Conservation (phyloP, 1,140 invertebrate genomes). For the Trichonephila clavipes region DNA sequence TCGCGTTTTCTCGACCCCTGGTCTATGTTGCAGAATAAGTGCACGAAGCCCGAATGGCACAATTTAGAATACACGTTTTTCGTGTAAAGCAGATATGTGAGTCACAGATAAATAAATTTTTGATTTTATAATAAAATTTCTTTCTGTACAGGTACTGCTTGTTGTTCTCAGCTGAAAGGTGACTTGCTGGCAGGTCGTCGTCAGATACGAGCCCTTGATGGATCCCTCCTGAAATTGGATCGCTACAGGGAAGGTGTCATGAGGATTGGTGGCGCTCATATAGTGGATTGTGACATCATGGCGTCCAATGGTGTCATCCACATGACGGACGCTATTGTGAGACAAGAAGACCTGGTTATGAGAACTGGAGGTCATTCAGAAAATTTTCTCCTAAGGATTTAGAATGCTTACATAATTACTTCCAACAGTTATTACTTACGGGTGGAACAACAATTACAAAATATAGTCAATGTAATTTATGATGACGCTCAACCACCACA, state of each 20-base stretch:
- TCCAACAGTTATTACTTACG: background rate
- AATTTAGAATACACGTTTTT: too few relatives aligned
- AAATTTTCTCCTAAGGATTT: background rate
- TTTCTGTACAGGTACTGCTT: background rate
- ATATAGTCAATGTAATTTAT: background rate
- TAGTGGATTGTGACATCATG: conserved; percentile 82
- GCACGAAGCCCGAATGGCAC: too few relatives aligned
- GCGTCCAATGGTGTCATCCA: conserved; percentile 84
- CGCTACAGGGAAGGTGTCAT: background rate
- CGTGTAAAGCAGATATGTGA: too few relatives aligned
- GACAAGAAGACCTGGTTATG: background rate
- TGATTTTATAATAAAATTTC: background rate
- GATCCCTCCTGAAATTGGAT: conserved; percentile 20
- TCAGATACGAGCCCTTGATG: conserved; percentile 29
- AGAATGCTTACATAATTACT: background rate
- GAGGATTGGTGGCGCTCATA: conserved; percentile 33
- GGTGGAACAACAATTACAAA: background rate
- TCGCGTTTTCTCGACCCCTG: too few relatives aligned
- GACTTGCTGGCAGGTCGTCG: conserved; percentile 26
- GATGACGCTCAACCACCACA: background rate
- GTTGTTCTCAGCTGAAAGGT: conserved; percentile 46
- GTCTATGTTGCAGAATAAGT: too few relatives aligned
- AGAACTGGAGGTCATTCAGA: conserved; percentile 8
- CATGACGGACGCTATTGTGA: conserved; percentile 80
- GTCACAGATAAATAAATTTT: background rate